Evolutionary conservation across 2,113 vertebrate species (phyloP).

Genomic region (Leptobrachium leishanense): DNA sequence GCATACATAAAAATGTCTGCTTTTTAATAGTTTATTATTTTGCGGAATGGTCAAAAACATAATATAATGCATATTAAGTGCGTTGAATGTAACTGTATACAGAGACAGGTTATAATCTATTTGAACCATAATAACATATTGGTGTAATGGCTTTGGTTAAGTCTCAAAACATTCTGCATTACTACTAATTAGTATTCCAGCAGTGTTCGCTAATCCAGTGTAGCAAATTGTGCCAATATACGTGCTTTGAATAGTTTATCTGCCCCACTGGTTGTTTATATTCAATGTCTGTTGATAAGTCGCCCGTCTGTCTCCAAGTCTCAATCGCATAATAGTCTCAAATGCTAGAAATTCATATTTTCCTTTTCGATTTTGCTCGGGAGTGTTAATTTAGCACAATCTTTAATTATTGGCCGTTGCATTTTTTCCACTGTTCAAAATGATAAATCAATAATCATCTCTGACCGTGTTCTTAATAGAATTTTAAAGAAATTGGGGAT

Average conservation of each 20-base stretch:
- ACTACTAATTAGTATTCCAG: slow-evolving; percentile 26
- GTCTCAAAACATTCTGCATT: neutral
- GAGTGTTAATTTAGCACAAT: too few relatives aligned
- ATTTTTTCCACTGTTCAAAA: too few relatives aligned
- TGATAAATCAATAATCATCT: too few relatives aligned
- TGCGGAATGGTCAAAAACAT: too few relatives aligned
- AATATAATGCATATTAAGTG: too few relatives aligned
- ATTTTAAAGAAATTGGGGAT: too few relatives aligned
- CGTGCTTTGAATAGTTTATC: slow-evolving; percentile 29
- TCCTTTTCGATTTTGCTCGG: too few relatives aligned
- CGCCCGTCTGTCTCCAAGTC: neutral
- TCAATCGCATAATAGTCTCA: neutral
- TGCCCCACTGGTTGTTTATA: neutral
- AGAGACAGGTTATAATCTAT: neutral
- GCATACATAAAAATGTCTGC: too few relatives aligned
- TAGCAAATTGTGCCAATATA: slow-evolving; percentile 26
- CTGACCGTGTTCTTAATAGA: too few relatives aligned
- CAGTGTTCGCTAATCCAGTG: slow-evolving; percentile 3
- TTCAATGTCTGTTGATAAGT: neutral
- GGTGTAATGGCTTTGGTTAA: neutral
- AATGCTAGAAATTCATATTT: neutral
- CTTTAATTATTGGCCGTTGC: too few relatives aligned
- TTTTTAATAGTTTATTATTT: too few relatives aligned
- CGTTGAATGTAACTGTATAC: neutral
- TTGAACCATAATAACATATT: neutral